A percentile compares a stretch with the other conserved stretches of the same genome.
phyloP scores from a whole-genome alignment of 2,113 vertebrate species.

The Vidua macroura region DNA sequence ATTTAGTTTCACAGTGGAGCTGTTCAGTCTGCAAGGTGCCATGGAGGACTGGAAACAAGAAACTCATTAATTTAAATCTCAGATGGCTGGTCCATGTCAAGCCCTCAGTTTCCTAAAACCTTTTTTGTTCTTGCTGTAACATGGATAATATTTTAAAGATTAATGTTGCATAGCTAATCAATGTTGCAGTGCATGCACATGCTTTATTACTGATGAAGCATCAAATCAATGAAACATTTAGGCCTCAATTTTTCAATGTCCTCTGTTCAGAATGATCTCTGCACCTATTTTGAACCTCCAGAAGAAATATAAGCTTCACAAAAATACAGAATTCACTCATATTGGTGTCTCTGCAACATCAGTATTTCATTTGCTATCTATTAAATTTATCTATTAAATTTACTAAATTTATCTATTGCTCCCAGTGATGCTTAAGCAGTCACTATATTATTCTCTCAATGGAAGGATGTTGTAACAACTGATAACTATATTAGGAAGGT shows the following conservation, averaged over 20 bases:
- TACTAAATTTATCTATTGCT: not conserved
- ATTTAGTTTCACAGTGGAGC: not conserved
- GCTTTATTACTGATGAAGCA: not conserved
- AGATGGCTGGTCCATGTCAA: not conserved
- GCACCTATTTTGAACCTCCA: not conserved
- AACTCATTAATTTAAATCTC: not conserved
- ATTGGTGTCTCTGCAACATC: not conserved
- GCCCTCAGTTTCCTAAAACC: not conserved
- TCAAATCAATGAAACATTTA: constrained; percentile 12
- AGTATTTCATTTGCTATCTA: not conserved
- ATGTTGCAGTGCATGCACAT: not conserved
- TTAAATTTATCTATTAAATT: too few species aligned
- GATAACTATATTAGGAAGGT: not conserved
- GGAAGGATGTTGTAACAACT: not conserved
- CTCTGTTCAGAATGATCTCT: not conserved
- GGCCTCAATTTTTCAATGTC: not conserved
- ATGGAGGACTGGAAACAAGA: not conserved
- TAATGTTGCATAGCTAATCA: constrained; percentile 27
- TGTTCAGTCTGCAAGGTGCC: not conserved
- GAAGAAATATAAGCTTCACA: not conserved
- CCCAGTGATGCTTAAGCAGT: not conserved
- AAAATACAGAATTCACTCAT: not conserved
- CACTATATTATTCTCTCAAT: not conserved
- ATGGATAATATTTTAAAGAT: not conserved
- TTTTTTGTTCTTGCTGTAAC: not conserved